Percentiles rank a stretch among this genome's conserved stretches.
Evolutionary conservation across 2,888 invertebrate genomes (phyloP).

Genomic region (Herminia tarsipennalis): DNA sequence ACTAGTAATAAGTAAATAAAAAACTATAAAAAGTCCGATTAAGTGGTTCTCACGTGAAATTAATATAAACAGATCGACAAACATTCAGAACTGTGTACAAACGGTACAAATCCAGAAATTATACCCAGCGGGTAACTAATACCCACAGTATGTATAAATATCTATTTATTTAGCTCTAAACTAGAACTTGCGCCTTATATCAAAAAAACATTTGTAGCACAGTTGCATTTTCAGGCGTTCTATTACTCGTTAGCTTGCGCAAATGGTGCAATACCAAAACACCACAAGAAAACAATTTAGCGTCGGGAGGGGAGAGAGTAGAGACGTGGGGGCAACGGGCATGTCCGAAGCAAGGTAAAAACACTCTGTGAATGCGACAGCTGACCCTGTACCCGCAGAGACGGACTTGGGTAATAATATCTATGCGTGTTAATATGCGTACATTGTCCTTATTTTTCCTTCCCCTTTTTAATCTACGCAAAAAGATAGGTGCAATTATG

Average conservation of each 20-base stretch:
- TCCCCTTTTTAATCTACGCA: too few species aligned
- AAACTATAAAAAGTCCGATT: too few species aligned
- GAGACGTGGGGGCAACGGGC: conserved; percentile 17
- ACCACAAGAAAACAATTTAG: conserved; percentile 79
- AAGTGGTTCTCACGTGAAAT: too few species aligned
- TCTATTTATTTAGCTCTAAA: too few species aligned
- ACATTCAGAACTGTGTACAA: too few species aligned
- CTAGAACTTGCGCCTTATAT: background rate
- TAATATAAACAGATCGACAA: too few species aligned
- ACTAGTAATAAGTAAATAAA: too few species aligned
- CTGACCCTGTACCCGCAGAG: conserved; percentile 66
- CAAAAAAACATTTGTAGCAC: conserved; percentile 24
- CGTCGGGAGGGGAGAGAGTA: conserved; percentile 50
- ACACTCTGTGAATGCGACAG: conserved; percentile 78
- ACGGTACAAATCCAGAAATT: too few species aligned
- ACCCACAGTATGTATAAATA: too few species aligned
- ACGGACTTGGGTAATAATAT: conserved; percentile 44
- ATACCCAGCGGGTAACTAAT: too few species aligned
- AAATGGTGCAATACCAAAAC: conserved; percentile 54
- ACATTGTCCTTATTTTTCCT: too few species aligned
- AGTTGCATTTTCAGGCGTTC: conserved; percentile 32
- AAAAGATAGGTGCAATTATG: too few species aligned
- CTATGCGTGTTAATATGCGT: background rate
- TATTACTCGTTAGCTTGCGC: conserved; percentile 57
- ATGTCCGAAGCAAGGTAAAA: conserved; percentile 69